phyloP scores from a whole-genome alignment of 2,888 invertebrate genomes.

The Drosophila phalerata region DNA sequence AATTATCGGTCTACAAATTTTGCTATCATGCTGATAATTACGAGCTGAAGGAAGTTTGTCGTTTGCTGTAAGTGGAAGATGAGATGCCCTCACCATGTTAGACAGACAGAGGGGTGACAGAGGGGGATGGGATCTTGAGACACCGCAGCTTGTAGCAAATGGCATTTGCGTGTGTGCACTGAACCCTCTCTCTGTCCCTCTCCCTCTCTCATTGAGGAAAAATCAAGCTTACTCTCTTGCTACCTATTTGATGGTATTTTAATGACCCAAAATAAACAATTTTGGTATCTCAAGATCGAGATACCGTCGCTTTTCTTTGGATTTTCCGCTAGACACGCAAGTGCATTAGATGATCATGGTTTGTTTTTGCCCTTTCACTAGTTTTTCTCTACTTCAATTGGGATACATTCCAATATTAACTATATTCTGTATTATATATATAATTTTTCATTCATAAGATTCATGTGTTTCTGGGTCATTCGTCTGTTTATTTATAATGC shows the following conservation, averaged over 20 bases:
- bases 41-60: constrained; percentile 64
- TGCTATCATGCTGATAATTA: constrained; percentile 77
- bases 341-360: constrained; percentile 6
- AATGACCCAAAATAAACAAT: constrained; percentile 39
- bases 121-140: background rate
- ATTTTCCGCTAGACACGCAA: constrained; percentile 23
- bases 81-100: constrained; percentile 26
- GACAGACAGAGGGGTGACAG: constrained; percentile 6
- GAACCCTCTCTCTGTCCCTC: background rate
- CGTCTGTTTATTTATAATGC: no score
- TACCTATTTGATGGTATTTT: constrained; percentile 44
- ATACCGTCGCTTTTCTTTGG: constrained; percentile 17
- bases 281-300: constrained; percentile 21
- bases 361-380: background rate
- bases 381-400: background rate
- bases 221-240: constrained; percentile 15
- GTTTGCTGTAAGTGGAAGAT: constrained; percentile 51
- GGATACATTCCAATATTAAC: background rate
- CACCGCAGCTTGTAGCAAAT: constrained; percentile 45
- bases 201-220: background rate
- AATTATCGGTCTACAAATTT: constrained; percentile 75
- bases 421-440: no score
- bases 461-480: no score
- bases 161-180: constrained; percentile 62
- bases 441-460: no score